Base-by-base conservation (phyloP, 1,140 invertebrate species). In the Papilio xuthus region DNA sequence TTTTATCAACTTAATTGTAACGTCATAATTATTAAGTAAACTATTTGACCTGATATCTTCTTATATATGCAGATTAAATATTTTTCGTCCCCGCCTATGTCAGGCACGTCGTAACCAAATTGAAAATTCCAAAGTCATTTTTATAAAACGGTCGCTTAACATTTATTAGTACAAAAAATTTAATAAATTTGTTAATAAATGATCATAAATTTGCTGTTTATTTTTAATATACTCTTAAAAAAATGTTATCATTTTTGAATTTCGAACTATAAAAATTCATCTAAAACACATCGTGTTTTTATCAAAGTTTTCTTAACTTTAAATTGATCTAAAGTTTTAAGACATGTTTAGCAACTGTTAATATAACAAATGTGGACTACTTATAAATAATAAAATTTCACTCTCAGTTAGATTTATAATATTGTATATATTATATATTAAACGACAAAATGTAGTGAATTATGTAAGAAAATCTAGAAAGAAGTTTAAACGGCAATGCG, bases 21-120 rank as follows among this genome's bases (percentile, higher is more conserved):
- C 44, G 7, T 9, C 41, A 50, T n/a, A 26, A 26, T 12, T 73
- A 73, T 73, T 73, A 13, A 18, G 18, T 47, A 75, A 53, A 56
- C 23, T 50, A 53, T 56, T 75, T 56, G 72, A 75, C 72, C 47
- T 82, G 83, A 71, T 50, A 83, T 81, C 81, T 79, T 75, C 78
- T 86, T 84, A 85, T 88, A 83, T 83, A 37, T 37, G n/a, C n/a
- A 89, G 85, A 89, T 89, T 83, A 88, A 84, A 86, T 47, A 84
- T 84, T 80, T 84, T 88, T 89, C 84, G 79, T 84, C 83, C 78
- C 77, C 8, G 20, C 71, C 71, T 50, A 60, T 83, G 82, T 80
- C 83, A 84, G 80, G 80, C 87, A 86, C 87, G 85, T 87, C 82
- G 69, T 82, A 84, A 88, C 85, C 86, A 86, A 89, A 90, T 89